Evolutionary conservation across 2,113 vertebrate genomes (phyloP).

Genomic region (Sphyrna mokarran): DNA sequence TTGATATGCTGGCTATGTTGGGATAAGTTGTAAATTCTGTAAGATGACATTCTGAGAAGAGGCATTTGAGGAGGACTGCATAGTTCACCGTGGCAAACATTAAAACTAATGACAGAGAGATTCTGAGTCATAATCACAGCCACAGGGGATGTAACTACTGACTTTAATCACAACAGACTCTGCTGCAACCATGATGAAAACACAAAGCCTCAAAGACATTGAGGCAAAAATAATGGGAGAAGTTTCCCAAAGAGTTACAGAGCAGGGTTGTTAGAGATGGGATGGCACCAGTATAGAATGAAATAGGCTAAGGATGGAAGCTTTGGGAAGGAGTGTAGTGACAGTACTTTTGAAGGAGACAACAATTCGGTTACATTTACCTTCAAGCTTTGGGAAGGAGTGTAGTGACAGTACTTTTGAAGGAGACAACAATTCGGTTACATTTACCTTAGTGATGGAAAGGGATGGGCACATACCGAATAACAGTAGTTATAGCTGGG

Average conservation of each 20-base stretch:
- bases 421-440: too few relatives aligned
- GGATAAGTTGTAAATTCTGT: background rate
- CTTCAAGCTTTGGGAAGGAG: too few relatives aligned
- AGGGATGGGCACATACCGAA: too few relatives aligned
- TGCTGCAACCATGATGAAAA: background rate
- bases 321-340: background rate
- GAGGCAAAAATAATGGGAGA: background rate
- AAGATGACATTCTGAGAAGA: background rate
- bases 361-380: too few relatives aligned
- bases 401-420: too few relatives aligned
- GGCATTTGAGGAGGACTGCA: background rate
- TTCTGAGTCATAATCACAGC: background rate
- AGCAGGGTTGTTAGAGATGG: background rate
- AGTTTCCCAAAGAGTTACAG: background rate
- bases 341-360: background rate
- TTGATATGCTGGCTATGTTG: background rate
- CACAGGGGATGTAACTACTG: background rate
- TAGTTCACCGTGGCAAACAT: background rate
- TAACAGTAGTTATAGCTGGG: too few relatives aligned
- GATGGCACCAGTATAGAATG: background rate
- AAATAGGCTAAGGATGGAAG: background rate
- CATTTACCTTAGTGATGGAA: too few relatives aligned
- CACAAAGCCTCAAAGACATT: background rate
- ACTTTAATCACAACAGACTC: background rate
- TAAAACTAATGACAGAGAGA: background rate